phyloP scores from a whole-genome alignment of 2,113 vertebrate genomes.

The Caretta caretta region DNA sequence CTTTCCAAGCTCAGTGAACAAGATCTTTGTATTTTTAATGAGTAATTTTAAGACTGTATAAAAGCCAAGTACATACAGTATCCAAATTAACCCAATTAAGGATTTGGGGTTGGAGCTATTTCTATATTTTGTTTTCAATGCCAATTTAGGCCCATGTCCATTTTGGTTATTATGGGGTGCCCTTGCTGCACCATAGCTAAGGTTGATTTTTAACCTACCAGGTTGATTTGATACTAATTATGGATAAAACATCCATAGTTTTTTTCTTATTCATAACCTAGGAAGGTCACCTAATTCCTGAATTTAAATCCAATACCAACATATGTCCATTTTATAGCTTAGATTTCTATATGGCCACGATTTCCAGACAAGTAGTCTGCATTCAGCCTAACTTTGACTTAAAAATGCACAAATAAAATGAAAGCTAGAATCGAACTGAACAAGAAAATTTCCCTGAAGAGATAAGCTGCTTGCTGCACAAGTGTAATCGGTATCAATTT shows the following conservation, averaged over 20 bases:
- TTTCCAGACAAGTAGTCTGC: rapidly evolving
- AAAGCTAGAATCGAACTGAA: neutral
- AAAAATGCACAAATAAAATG: neutral
- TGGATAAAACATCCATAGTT: neutral
- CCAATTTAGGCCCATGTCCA: neutral
- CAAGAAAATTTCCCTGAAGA: conserved; percentile 11
- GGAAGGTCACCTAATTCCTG: neutral
- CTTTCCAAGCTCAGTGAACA: neutral
- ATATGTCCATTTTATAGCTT: neutral
- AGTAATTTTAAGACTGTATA: neutral
- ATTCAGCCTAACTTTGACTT: neutral
- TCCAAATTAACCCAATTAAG: neutral
- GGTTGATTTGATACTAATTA: neutral
- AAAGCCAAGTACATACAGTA: neutral
- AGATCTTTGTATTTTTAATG: neutral
- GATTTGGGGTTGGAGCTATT: neutral
- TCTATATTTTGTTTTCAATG: neutral
- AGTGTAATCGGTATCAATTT: neutral
- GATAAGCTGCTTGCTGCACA: conserved; percentile 33
- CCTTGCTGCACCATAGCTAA: neutral
- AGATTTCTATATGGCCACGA: neutral
- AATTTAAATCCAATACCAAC: neutral
- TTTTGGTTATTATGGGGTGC: neutral
- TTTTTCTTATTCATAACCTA: neutral
- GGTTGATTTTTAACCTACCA: neutral